These are phyloP conservation scores for Odocoileus hemionus DNA, from an alignment of 2,113 vertebrate genomes.

Conservation along the genomic window DNA sequence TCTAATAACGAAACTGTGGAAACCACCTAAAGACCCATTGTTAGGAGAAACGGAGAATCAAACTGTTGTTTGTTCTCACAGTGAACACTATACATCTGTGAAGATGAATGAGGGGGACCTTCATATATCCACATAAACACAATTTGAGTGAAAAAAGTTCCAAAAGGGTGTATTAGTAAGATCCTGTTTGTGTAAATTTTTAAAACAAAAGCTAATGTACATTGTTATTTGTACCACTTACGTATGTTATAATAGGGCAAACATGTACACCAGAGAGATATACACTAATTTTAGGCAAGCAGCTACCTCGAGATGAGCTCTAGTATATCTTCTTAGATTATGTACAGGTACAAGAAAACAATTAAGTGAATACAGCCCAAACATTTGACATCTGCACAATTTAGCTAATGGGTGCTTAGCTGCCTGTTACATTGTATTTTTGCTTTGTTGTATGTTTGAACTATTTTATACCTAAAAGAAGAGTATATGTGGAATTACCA, in stretches of 20 bases:
- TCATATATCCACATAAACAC: neutral
- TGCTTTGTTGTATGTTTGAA: neutral
- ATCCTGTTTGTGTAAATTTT: neutral
- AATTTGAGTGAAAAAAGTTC: neutral
- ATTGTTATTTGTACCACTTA: neutral
- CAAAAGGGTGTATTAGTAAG: neutral
- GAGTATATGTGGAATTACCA: conserved; percentile 16
- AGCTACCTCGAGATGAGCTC: neutral
- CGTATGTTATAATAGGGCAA: neutral
- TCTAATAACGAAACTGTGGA: conserved; percentile 37
- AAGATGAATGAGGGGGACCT: neutral
- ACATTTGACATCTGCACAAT: neutral
- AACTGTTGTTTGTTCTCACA: neutral
- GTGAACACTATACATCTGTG: neutral
- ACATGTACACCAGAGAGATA: neutral
- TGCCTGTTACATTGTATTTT: neutral
- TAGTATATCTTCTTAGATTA: neutral
- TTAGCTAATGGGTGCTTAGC: neutral
- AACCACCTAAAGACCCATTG: conserved; percentile 33
- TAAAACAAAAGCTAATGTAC: neutral
- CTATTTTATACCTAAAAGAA: conserved; percentile 14
- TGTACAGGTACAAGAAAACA: neutral
- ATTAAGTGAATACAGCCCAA: neutral
- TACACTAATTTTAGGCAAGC: neutral
- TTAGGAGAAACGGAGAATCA: conserved; percentile 13